Base-by-base conservation (phyloP, 1,140 invertebrate species). In the Lysiphlebus fabarum region DNA sequence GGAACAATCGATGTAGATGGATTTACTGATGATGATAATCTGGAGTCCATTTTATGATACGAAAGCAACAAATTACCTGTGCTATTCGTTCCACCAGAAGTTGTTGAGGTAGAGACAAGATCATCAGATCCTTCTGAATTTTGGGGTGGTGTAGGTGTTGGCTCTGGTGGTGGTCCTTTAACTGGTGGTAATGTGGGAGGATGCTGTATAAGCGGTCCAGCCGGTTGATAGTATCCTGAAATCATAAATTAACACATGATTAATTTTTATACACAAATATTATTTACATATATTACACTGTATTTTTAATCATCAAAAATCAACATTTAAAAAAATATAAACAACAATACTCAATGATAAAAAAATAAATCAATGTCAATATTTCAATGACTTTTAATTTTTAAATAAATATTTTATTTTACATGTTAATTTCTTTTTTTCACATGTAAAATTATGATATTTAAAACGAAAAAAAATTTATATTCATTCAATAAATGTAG, bases 211-310 rank as follows among this genome's bases (percentile, higher is more conserved):
- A 91, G 82, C 67, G 90, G 90, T 65, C 90, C 90, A 70, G 90
- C 90, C 69, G 90, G 90, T 80, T 92, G 90, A 83, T 91, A 92
- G 76, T 91, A 92, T 71, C 90, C 90, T 91, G 83, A 34, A 82
- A 84, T 72, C 57, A 71, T 64, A 68, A 66, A 26, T 26, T 26
- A 26, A 26, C 17, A 26, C 17, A 26, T 26, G 17, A 26, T 26
- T 26, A 26, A 26, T 26, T 26, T 26, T 2, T 26, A 26, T 26
- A 26, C 17, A 26, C 17, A 26, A 26, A 26, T 26, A 26, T 26
- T 26, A 26, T 26, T 26, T 26, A 2, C 17, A 26, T 4, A 26
- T 26, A 26, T 34, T 48, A 48, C 7, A 6, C 8, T 4, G 17
- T 47, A 41, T 11, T 48, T 48, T 17, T 26, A 7, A 48, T 33